Evolutionary conservation across 2,113 vertebrate genomes (phyloP).

Genomic region (Micronisus gabar): DNA sequence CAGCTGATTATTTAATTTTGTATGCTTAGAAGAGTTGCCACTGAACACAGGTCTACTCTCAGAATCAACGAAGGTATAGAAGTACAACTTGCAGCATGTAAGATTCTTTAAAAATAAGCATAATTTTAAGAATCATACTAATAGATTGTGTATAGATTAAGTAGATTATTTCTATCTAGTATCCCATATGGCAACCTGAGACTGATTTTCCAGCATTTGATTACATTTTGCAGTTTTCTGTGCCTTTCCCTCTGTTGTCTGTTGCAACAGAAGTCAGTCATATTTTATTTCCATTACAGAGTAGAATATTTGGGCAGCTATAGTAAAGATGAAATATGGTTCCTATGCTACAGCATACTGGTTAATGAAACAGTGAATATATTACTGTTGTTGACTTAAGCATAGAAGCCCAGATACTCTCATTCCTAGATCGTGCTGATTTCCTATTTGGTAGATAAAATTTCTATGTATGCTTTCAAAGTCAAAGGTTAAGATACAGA

Average conservation of each 20-base stretch:
- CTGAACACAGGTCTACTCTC: not conserved
- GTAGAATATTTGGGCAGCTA: not conserved
- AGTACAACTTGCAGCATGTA: not conserved
- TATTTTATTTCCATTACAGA: not conserved
- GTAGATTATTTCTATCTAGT: not conserved
- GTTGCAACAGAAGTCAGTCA: not conserved
- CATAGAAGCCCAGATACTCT: not conserved
- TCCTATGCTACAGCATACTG: not conserved
- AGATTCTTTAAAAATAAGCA: not conserved
- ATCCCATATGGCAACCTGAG: not conserved
- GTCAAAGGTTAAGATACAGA: conserved; percentile 63
- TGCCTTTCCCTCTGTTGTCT: not conserved
- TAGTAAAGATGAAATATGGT: not conserved
- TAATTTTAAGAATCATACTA: not conserved
- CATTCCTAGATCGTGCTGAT: not conserved
- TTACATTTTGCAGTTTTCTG: not conserved
- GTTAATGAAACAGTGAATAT: not conserved
- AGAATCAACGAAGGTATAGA: not conserved
- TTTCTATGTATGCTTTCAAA: conserved; percentile 2
- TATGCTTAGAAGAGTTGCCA: not conserved
- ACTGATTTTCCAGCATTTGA: not conserved
- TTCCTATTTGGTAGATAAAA: conserved; percentile 23
- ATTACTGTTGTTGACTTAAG: conserved; percentile 7
- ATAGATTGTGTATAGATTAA: not conserved
- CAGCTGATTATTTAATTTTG: not conserved